phyloP scores from a whole-genome alignment of 1,140 invertebrate genomes.

The Teleopsis dalmanni region DNA sequence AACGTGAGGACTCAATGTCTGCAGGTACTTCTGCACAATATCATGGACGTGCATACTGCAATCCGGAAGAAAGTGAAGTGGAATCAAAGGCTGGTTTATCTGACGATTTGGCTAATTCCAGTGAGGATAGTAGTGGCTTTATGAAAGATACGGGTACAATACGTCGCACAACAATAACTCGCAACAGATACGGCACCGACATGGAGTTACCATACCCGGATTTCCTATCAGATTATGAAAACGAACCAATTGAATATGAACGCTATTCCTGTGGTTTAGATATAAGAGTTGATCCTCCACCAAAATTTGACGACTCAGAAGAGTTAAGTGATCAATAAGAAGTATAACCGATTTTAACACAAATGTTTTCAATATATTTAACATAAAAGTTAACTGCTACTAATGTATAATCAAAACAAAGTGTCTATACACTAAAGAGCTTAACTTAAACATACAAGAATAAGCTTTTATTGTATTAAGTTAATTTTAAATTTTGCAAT shows the following conservation, averaged over 20 bases:
- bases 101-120: constrained; percentile 40
- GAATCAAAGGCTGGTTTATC: constrained; percentile 34
- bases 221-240: constrained; percentile 41
- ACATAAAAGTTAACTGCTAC: not conserved
- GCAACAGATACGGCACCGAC: not conserved
- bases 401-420: too few species aligned
- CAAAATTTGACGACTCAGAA: constrained; percentile 40
- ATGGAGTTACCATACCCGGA: constrained; percentile 37
- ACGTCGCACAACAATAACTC: constrained; percentile 13
- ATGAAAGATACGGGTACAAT: constrained; percentile 26
- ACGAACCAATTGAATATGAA: constrained; percentile 39
- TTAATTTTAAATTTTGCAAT: too few species aligned
- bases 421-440: too few species aligned
- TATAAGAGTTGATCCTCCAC: constrained; percentile 40
- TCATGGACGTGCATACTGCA: constrained; percentile 33
- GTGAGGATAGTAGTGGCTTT: constrained; percentile 36
- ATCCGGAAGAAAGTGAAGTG: constrained; percentile 38
- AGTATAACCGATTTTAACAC: not conserved
- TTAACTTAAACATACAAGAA: too few species aligned
- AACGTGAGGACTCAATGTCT: constrained; percentile 35
- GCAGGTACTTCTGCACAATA: constrained; percentile 21
- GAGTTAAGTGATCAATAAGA: constrained; percentile 35
- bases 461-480: too few species aligned
- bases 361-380: not conserved
- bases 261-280: constrained; percentile 37